Conservation (phyloP, 2,888 invertebrate genomes). For the Microctonus brassicae region DNA sequence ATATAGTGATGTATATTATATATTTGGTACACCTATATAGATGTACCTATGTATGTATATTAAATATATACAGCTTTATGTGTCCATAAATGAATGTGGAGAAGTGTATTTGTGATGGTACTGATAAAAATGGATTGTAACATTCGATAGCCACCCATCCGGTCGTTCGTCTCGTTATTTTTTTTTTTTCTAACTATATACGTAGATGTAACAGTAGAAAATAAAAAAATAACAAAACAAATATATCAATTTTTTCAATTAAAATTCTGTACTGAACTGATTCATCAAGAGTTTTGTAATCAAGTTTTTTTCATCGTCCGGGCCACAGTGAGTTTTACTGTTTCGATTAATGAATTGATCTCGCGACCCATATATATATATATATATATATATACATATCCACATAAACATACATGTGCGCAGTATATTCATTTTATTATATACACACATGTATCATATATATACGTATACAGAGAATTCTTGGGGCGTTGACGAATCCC, state of each 20-base stretch:
- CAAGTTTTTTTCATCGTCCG: slow-evolving; percentile 14
- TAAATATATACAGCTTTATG: background rate
- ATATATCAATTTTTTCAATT: slow-evolving; percentile 22
- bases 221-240: background rate
- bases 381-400: background rate
- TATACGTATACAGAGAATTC: background rate
- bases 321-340: slow-evolving; percentile 3
- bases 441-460: background rate
- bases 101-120: slow-evolving; percentile 17
- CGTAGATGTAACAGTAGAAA: background rate
- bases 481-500: slow-evolving; percentile 1
- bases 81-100: slow-evolving; percentile 5
- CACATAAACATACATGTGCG: too few species aligned
- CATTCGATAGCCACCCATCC: slow-evolving; percentile 22
- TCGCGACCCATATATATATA: background rate
- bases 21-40: too few species aligned
- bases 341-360: slow-evolving; percentile 27
- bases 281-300: slow-evolving; percentile 25
- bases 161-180: slow-evolving; percentile 13
- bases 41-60: too few species aligned
- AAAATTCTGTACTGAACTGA: slow-evolving; percentile 27
- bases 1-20: too few species aligned
- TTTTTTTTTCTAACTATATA: background rate
- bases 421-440: too few species aligned
- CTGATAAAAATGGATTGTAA: slow-evolving; percentile 33